Evolutionary conservation across 2,888 invertebrate species (phyloP).

Genomic region (Cynaeus angustus): DNA sequence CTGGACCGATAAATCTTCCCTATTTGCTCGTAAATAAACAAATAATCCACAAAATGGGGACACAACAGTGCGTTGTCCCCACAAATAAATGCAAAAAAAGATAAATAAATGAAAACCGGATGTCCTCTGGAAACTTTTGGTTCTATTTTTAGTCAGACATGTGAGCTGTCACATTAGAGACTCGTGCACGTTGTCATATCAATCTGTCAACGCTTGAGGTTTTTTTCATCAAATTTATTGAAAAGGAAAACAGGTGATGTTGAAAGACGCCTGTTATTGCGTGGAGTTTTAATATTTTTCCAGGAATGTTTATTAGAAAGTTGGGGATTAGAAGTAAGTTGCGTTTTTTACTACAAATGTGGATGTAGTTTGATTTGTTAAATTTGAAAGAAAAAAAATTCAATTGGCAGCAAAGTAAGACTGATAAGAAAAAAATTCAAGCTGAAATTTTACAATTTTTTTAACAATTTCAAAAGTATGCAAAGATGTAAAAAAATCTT

Average conservation of each 20-base stretch:
- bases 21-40: conserved; percentile 3
- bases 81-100: conserved; percentile 36
- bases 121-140: conserved; percentile 21
- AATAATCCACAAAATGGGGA: conserved; percentile 11
- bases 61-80: conserved; percentile 3
- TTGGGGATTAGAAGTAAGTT: too few relatives aligned
- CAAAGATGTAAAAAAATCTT: too few relatives aligned
- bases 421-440: too few relatives aligned
- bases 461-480: too few relatives aligned
- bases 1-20: too few relatives aligned
- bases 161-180: conserved; percentile 27
- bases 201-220: conserved; percentile 25
- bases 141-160: conserved; percentile 37
- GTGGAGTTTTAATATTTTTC: neutral
- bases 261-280: neutral
- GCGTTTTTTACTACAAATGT: too few relatives aligned
- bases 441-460: too few relatives aligned
- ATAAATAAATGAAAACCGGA: conserved; percentile 43
- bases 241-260: conserved; percentile 4
- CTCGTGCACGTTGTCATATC: conserved; percentile 38
- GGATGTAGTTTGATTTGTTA: too few relatives aligned
- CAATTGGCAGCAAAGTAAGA: too few relatives aligned
- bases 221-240: conserved; percentile 29
- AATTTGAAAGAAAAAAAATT: too few relatives aligned
- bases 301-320: neutral